These are phyloP conservation scores for Erythrolamprus reginae DNA, from an alignment of 2,113 vertebrate species.

Conservation along the genomic window DNA sequence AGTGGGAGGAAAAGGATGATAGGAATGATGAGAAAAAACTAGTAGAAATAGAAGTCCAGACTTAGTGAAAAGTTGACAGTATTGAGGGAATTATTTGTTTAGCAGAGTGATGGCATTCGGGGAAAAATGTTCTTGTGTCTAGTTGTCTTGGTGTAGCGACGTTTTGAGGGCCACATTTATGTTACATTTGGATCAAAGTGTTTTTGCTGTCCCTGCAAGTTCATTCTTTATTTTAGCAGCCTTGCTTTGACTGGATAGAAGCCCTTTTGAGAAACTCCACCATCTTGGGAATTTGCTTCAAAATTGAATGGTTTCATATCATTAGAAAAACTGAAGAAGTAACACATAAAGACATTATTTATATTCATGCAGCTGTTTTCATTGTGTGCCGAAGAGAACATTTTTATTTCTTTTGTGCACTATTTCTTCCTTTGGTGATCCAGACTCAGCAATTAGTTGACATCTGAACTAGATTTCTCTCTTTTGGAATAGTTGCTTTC, in stretches of 20 bases:
- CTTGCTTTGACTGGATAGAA: background rate
- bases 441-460: constrained; percentile 50
- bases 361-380: constrained; percentile 54
- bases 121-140: too few species aligned
- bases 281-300: background rate
- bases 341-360: constrained; percentile 45
- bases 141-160: too few species aligned
- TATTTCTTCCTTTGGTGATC: constrained; percentile 44
- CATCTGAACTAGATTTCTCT: constrained; percentile 46
- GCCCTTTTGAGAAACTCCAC: background rate
- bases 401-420: constrained; percentile 36
- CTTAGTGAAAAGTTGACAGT: too few species aligned
- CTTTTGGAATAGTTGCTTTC: constrained; percentile 36
- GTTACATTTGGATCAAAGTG: background rate
- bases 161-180: background rate
- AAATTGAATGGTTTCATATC: background rate
- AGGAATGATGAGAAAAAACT: too few species aligned
- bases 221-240: background rate
- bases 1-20: too few species aligned
- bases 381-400: constrained; percentile 41
- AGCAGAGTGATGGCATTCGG: too few species aligned
- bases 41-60: too few species aligned
- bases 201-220: constrained; percentile 1
- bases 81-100: too few species aligned
- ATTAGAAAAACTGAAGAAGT: background rate